Evolutionary conservation across 1,140 invertebrate genomes (phyloP).

Genomic region (Drosophila tani): DNA sequence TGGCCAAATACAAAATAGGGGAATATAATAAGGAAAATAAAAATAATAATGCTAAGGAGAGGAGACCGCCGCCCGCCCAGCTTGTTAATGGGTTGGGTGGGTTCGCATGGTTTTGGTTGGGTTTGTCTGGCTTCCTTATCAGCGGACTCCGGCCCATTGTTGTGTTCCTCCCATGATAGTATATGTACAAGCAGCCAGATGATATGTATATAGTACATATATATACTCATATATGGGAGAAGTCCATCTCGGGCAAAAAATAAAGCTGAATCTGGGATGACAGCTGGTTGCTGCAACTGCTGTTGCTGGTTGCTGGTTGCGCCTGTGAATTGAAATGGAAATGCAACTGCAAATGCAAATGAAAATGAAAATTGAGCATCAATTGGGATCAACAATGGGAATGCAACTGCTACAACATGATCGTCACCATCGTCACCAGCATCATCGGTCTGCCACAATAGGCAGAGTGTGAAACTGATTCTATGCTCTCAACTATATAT

Average conservation of each 20-base stretch:
- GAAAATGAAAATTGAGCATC: constrained; percentile 56
- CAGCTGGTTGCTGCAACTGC: constrained; percentile 20
- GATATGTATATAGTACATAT: constrained; percentile 10
- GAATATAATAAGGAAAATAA: background rate
- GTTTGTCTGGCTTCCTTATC: constrained; percentile 45
- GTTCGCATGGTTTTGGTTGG: constrained; percentile 13
- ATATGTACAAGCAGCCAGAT: constrained; percentile 12
- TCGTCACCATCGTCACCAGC: background rate
- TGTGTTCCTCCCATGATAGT: constrained; percentile 34
- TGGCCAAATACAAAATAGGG: no score
- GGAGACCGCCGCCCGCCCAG: background rate
- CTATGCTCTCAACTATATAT: constrained; percentile 22
- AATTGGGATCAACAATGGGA: constrained; percentile 64
- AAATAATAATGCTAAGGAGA: background rate
- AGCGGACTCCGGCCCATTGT: constrained; percentile 32
- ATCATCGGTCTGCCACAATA: background rate
- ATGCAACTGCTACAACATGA: constrained; percentile 24
- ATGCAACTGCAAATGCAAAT: constrained; percentile 11
- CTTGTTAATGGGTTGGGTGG: constrained; percentile 24
- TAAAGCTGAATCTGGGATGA: constrained; percentile 15
- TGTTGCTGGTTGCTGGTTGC: constrained; percentile 10
- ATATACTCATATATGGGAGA: background rate
- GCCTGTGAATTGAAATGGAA: constrained; percentile 27
- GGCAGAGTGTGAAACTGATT: constrained; percentile 22
- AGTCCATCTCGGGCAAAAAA: constrained; percentile 44